Percentiles rank a stretch among this genome's conserved stretches.
Conservation (phyloP, 2,888 invertebrate genomes). For the Sinodicranocentrus sp. region DNA sequence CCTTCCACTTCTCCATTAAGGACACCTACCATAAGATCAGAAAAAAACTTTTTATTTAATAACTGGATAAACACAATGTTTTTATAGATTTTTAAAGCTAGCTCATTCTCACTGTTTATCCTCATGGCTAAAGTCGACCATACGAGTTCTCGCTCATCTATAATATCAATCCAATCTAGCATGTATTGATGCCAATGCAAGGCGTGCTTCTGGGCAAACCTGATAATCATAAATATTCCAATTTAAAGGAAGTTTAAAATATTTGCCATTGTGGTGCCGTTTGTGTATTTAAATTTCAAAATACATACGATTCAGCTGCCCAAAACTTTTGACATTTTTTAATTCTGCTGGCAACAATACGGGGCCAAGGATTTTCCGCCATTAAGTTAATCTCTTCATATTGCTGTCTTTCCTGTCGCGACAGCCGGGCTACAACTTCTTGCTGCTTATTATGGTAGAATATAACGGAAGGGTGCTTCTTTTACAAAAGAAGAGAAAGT, state of each 20-base stretch:
- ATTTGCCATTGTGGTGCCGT: background rate
- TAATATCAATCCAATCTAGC: background rate
- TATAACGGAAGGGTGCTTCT: constrained; percentile 32
- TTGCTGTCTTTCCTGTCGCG: constrained; percentile 40
- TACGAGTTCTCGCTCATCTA: background rate
- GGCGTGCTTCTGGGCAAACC: constrained; percentile 29
- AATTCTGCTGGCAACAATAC: constrained; percentile 28
- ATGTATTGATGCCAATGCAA: constrained; percentile 12
- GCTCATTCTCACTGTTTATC: constrained; percentile 24
- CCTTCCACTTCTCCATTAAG: constrained; percentile 28
- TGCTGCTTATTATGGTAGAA: constrained; percentile 48
- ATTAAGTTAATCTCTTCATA: constrained; percentile 50
- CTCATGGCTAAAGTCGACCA: constrained; percentile 29
- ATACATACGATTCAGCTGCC: constrained; percentile 24
- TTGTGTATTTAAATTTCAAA: background rate
- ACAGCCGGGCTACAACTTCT: constrained; percentile 31
- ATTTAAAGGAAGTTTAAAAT: background rate
- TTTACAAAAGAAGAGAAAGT: background rate
- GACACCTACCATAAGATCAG: constrained; percentile 12
- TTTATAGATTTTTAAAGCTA: background rate
- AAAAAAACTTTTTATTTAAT: background rate
- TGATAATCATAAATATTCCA: too few relatives aligned
- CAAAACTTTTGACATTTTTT: constrained; percentile 43
- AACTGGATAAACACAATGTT: background rate
- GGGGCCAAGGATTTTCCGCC: constrained; percentile 40